phyloP scores from a whole-genome alignment of 2,113 vertebrate genomes.

The Urocynchramus pylzowi region DNA sequence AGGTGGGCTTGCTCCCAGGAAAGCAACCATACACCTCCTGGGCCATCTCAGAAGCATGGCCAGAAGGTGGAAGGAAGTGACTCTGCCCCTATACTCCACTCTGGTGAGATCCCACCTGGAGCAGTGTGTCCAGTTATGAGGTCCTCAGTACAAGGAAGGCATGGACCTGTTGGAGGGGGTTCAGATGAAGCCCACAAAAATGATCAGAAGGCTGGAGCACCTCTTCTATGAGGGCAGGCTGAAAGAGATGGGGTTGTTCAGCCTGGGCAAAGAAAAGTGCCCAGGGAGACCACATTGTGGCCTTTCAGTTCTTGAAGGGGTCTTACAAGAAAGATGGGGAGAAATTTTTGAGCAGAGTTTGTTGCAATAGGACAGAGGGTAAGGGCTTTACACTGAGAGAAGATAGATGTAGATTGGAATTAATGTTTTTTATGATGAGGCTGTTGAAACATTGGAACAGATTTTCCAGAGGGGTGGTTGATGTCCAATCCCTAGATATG shows the following conservation, averaged over 20 bases:
- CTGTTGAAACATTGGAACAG: not conserved
- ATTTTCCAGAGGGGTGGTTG: accelerated
- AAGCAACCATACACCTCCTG: too few species aligned
- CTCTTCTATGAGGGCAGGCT: not conserved
- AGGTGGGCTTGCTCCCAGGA: not conserved
- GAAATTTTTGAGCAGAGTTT: not conserved
- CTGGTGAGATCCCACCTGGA: not conserved
- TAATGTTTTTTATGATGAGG: not conserved
- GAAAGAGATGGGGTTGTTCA: not conserved
- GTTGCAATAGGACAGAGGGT: not conserved
- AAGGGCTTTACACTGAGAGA: not conserved
- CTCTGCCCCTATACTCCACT: too few species aligned
- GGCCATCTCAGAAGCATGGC: not conserved
- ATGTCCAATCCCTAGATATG: too few species aligned
- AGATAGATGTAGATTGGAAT: not conserved
- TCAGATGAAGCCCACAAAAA: not conserved
- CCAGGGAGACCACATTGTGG: too few species aligned
- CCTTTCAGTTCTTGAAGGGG: not conserved
- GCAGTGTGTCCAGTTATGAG: not conserved
- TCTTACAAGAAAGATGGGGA: not conserved
- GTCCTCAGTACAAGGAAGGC: not conserved
- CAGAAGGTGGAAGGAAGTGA: too few species aligned
- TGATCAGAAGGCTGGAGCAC: not conserved
- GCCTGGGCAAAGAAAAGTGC: not conserved
- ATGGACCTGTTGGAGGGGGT: not conserved